phyloP scores from a whole-genome alignment of 2,113 vertebrate species.

The Corythaixoides concolor region DNA sequence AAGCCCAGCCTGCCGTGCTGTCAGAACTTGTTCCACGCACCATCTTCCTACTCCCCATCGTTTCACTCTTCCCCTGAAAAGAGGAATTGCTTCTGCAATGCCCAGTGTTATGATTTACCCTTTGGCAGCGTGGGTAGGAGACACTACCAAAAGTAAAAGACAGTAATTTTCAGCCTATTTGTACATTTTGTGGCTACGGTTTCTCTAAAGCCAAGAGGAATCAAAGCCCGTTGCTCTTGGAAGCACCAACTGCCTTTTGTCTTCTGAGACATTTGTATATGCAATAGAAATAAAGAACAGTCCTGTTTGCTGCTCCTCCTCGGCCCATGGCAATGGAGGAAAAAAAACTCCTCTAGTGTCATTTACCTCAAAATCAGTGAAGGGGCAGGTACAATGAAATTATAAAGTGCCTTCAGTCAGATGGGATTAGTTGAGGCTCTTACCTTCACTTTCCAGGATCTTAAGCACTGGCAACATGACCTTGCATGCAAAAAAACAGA shows the following conservation, averaged over 20 bases:
- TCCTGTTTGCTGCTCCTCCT: background rate
- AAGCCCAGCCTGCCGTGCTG: constrained; percentile 18
- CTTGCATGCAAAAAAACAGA: background rate
- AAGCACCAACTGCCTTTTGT: background rate
- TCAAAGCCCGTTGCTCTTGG: background rate
- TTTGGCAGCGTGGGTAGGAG: background rate
- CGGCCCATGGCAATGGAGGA: background rate
- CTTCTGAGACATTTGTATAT: background rate
- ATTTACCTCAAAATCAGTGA: background rate
- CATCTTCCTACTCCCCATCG: constrained; percentile 16
- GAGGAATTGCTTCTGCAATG: background rate
- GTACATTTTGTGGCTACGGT: background rate
- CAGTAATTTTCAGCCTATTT: background rate
- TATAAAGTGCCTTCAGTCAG: background rate
- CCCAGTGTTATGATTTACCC: background rate
- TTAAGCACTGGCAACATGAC: background rate
- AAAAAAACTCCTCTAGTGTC: background rate
- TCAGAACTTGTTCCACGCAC: background rate
- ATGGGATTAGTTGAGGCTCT: background rate
- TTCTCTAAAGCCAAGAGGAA: background rate
- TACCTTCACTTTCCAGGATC: background rate
- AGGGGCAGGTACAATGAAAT: background rate
- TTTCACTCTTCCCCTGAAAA: background rate
- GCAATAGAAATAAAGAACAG: background rate
- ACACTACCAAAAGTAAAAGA: background rate